Evolutionary conservation across 2,888 invertebrate species (phyloP), one percentile per base, ranked within the genome.

Genomic region (Heteromurus nitidus): DNA sequence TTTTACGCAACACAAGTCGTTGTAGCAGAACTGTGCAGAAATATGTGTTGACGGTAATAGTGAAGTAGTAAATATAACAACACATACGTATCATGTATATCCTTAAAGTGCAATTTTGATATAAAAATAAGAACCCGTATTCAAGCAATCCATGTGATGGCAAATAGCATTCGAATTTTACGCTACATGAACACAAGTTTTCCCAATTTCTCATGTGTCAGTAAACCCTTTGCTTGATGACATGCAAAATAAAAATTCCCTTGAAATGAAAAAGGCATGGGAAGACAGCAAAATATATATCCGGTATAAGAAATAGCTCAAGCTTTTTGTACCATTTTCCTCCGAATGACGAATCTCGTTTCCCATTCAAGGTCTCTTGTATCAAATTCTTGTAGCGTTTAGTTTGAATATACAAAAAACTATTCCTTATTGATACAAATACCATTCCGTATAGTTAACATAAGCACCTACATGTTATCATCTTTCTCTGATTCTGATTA

Each of bases 171-270:
- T 72, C 65, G 65, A 80, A 80, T 80, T 80, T 80, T 50, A 72
- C 80, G 73, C 72, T 67, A 80, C 80, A 73, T 80, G 80, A 80
- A 67, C 73, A 65, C 65, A 80, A 80, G 22, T 65, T 72, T 80
- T 80, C 80, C 58, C 80, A 80, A 80, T 80, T 80, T 80, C 80
- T 80, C 80, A 80, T 80, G 80, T 80, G 80, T 80, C 80, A 80
- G 58, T 73, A 80, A 67, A 65, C 73, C 80, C 65, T 73, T 73
- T 70, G 36, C 58, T 22, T 67, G 47, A 30, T 80, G 80, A 80
- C 80, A 80, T 80, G 80, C 80, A 60, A 80, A 80, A 65, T 60
- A 80, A 65, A 72, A 80, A 79, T 53, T 60, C 53, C 20, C 58
- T 44, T 42, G 42, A 58, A 53, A 75, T 75, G 67, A 67, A 75